Evolutionary conservation across 2,888 invertebrate genomes (phyloP).

Genomic region (Mesorhabditis belari): DNA sequence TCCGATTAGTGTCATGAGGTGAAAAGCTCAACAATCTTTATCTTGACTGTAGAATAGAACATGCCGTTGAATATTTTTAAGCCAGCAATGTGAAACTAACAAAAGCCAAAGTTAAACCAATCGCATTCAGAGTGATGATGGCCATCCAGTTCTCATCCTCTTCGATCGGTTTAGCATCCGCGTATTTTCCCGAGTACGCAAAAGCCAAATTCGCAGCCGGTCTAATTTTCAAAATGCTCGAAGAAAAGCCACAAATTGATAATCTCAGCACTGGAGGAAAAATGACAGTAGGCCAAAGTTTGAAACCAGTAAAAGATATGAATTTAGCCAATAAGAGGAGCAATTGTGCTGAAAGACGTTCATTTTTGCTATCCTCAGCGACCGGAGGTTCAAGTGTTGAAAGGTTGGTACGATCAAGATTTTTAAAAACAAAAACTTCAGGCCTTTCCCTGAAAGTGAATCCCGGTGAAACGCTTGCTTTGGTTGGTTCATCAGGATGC

Average conservation of each 20-base stretch:
- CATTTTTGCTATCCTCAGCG: conserved; percentile 54
- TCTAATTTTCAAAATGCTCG: conserved; percentile 54
- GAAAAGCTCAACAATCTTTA: not conserved
- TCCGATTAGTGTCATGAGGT: not conserved
- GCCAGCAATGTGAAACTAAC: too few species aligned
- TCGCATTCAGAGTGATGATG: conserved; percentile 48
- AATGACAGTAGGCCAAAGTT: too few species aligned
- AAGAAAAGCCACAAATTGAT: too few species aligned
- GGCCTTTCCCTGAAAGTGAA: conserved; percentile 63
- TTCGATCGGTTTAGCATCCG: conserved; percentile 54
- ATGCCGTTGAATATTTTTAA: too few species aligned
- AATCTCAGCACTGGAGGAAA: too few species aligned
- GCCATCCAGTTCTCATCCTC: conserved; percentile 60
- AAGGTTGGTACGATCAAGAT: too few species aligned
- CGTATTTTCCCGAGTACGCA: conserved; percentile 56
- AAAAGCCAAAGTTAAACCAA: not conserved
- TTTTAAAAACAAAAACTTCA: too few species aligned
- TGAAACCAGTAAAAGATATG: too few species aligned
- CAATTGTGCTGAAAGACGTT: conserved; percentile 42
- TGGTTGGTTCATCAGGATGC: conserved; percentile 57
- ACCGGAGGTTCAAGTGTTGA: conserved; percentile 39
- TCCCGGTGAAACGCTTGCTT: conserved; percentile 54
- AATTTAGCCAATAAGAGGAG: too few species aligned
- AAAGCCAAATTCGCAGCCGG: conserved; percentile 53
- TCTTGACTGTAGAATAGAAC: too few species aligned